phyloP scores from a whole-genome alignment of 1,140 invertebrate genomes.

The Zaprionus taronus region DNA sequence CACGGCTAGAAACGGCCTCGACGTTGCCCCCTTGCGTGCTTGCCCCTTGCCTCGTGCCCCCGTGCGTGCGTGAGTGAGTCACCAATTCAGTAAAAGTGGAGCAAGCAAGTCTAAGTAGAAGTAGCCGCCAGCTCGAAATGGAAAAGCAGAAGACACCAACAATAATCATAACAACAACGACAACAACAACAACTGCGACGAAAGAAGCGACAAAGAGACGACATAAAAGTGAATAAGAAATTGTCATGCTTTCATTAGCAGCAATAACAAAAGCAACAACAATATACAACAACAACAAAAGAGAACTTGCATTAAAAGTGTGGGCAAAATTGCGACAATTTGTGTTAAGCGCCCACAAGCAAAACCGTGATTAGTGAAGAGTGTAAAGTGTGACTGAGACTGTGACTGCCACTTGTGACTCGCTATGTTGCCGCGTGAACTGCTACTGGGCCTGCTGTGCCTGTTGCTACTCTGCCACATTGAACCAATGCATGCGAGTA shows the following conservation, averaged over 20 bases:
- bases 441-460: slow-evolving; percentile 34
- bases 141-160: slow-evolving; percentile 47
- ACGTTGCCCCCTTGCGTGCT: background rate
- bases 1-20: slow-evolving; percentile 25
- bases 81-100: slow-evolving; percentile 66
- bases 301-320: slow-evolving; percentile 48
- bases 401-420: slow-evolving; percentile 39
- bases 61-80: slow-evolving; percentile 53
- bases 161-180: slow-evolving; percentile 22
- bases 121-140: slow-evolving; percentile 40
- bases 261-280: slow-evolving; percentile 40
- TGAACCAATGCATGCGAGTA: slow-evolving; percentile 54
- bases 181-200: slow-evolving; percentile 7
- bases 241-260: slow-evolving; percentile 79
- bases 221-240: slow-evolving; percentile 75
- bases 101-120: slow-evolving; percentile 75
- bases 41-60: background rate
- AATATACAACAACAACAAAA: slow-evolving; percentile 18
- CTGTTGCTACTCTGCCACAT: slow-evolving; percentile 50
- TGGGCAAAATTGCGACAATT: slow-evolving; percentile 31
- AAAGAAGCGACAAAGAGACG: slow-evolving; percentile 18
- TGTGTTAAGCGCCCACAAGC: slow-evolving; percentile 44
- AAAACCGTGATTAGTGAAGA: slow-evolving; percentile 12
- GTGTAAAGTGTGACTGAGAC: slow-evolving; percentile 17
- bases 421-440: background rate